phyloP scores from a whole-genome alignment of 92 coral and sea anemone genomes.

The Ricordea florida region DNA sequence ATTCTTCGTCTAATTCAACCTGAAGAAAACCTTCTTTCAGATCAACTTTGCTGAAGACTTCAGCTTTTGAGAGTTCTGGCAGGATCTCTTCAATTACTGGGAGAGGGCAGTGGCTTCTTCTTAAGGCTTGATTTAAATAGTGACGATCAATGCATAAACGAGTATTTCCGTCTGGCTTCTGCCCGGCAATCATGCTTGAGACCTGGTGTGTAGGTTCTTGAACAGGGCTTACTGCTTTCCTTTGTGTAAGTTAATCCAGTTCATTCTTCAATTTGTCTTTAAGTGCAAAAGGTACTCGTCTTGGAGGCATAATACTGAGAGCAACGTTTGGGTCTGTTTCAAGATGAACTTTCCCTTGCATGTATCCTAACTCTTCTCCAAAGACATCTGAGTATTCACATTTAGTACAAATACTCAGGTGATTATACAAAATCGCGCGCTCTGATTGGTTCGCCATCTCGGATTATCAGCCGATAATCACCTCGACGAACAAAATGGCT shows the following conservation, averaged over 20 bases:
- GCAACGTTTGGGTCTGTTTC: background rate
- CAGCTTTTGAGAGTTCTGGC: background rate
- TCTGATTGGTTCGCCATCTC: no score
- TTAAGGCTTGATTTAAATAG: background rate
- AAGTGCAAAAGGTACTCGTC: conserved; percentile 6
- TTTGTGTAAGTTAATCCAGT: background rate
- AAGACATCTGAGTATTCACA: conserved; percentile 30
- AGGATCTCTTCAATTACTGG: background rate
- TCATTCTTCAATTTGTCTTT: conserved; percentile 13
- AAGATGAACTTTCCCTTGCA: conserved; percentile 44
- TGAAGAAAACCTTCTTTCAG: background rate
- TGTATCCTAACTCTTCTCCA: conserved; percentile 31
- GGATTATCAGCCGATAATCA: no score
- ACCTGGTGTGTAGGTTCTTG: conserved; percentile 21
- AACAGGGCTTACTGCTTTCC: background rate
- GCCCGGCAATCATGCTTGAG: background rate
- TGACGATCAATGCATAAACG: background rate
- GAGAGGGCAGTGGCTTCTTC: background rate
- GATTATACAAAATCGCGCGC: no score
- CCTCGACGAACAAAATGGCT: no score
- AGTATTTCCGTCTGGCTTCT: conserved; percentile 9
- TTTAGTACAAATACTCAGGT: no score
- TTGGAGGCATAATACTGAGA: conserved; percentile 1
- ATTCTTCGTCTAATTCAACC: background rate
- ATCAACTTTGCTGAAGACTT: conserved; percentile 7